Conservation (phyloP, 2,888 invertebrate genomes). For the Automeris io region DNA sequence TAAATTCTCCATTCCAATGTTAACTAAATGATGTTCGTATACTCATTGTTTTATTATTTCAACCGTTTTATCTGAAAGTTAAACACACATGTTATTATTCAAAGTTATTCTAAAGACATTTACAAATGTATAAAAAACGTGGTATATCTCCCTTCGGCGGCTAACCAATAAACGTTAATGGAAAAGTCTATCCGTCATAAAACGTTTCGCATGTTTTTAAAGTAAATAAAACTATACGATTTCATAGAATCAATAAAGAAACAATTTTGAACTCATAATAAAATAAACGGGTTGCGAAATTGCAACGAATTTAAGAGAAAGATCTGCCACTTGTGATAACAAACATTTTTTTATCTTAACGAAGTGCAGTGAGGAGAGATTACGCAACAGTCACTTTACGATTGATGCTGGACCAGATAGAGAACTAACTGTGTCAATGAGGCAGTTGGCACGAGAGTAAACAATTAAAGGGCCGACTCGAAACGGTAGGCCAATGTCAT, state of each 20-base stretch:
- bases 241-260: conserved; percentile 9
- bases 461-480: conserved; percentile 38
- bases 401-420: conserved; percentile 25
- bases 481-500: conserved; percentile 36
- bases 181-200: conserved; percentile 6
- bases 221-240: conserved; percentile 8
- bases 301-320: conserved; percentile 4
- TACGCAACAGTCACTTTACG: conserved; percentile 31
- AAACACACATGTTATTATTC: not conserved
- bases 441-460: conserved; percentile 41
- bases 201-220: conserved; percentile 7
- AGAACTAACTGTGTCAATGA: conserved; percentile 56
- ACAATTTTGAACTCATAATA: conserved; percentile 4
- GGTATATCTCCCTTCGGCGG: conserved; percentile 6
- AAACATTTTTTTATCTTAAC: conserved; percentile 16
- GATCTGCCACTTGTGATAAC: conserved; percentile 10
- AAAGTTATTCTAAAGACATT: not conserved
- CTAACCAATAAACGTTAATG: conserved; percentile 6
- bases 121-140: conserved; percentile 7
- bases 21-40: too few relatives aligned
- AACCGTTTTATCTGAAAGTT: not conserved
- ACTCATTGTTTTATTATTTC: not conserved
- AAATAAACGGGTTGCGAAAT: conserved; percentile 9
- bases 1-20: too few relatives aligned
- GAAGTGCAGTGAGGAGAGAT: conserved; percentile 23